These are phyloP conservation scores for Trachelus iudaicus DNA, from an alignment of 2,888 invertebrate genomes.

Conservation along the genomic window DNA sequence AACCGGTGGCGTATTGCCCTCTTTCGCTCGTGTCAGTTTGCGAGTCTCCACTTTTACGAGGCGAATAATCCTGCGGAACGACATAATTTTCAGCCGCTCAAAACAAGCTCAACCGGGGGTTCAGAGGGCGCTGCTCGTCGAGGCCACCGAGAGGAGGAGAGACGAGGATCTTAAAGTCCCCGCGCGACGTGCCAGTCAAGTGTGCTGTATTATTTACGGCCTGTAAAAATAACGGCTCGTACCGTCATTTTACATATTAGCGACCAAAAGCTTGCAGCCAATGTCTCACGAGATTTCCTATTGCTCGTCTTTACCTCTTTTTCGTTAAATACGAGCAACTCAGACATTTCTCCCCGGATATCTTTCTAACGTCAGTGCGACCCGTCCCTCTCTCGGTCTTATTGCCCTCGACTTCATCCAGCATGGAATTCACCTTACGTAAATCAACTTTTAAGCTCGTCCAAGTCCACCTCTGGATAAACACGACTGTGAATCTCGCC, in stretches of 20 bases:
- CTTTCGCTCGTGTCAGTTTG: not conserved
- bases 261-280: not conserved
- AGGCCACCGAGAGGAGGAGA: not conserved
- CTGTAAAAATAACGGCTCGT: not conserved
- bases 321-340: not conserved
- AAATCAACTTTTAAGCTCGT: constrained; percentile 9
- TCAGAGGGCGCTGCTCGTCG: not conserved
- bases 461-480: not conserved
- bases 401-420: not conserved
- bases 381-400: not conserved
- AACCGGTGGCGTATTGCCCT: not conserved
- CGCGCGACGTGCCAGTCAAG: not conserved
- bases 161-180: not conserved
- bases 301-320: not conserved
- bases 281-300: not conserved
- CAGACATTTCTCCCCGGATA: not conserved
- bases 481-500: not conserved
- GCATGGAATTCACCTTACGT: not conserved
- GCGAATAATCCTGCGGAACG: constrained; percentile 5
- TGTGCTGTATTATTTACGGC: constrained; percentile 3
- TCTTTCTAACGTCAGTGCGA: not conserved
- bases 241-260: not conserved
- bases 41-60: constrained; percentile 1
- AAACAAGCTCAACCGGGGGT: not conserved
- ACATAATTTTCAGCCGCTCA: not conserved